Percentiles rank a stretch among this genome's conserved stretches.
These are phyloP conservation scores for Ceriagrion tenellum DNA, from an alignment of 2,888 invertebrate species.

Conservation along the genomic window DNA sequence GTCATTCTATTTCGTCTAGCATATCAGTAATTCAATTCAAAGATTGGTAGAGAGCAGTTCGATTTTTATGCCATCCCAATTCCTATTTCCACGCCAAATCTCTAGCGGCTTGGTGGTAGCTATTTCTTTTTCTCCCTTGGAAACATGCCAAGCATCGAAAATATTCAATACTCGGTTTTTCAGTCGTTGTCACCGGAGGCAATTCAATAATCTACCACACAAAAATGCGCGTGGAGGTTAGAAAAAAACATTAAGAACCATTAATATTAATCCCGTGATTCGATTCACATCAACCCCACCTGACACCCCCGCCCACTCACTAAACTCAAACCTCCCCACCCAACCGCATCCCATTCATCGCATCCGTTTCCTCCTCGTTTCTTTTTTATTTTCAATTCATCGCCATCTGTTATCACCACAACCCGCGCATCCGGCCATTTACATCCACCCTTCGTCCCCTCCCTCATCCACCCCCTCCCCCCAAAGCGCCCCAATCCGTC, in stretches of 20 bases:
- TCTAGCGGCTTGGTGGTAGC: no score
- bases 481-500: no score
- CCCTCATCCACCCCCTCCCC: not conserved
- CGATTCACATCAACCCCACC: not conserved
- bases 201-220: no score
- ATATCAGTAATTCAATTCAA: no score
- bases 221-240: not conserved
- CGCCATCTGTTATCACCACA: slow-evolving; percentile 6
- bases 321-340: not conserved
- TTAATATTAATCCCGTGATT: not conserved
- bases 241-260: not conserved
- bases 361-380: not conserved
- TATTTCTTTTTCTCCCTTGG: no score
- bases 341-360: not conserved
- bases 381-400: not conserved
- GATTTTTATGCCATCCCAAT: no score
- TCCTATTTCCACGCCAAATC: no score
- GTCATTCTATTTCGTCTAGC: no score
- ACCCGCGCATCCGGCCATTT: not conserved
- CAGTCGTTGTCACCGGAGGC: no score
- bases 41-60: no score
- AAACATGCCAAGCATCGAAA: no score
- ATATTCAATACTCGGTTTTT: no score
- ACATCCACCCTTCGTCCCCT: not conserved
- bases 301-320: not conserved